Evolutionary conservation across 2,113 vertebrate species (phyloP).

Genomic region (Symphodus melops): DNA sequence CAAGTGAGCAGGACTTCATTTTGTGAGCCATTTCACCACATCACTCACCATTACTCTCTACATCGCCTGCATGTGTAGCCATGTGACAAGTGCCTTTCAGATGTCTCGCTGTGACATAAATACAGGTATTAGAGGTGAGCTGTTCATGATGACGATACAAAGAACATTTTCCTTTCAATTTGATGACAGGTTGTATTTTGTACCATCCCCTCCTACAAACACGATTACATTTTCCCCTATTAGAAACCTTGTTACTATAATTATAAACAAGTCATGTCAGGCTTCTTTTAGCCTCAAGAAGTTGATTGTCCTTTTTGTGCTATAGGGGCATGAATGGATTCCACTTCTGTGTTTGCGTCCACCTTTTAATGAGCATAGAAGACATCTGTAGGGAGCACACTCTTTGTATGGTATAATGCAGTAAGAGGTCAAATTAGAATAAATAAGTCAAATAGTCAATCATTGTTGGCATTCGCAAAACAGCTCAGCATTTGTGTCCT

Average conservation of each 20-base stretch:
- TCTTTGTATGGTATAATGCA: neutral
- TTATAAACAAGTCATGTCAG: neutral
- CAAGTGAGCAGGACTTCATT: conserved; percentile 72
- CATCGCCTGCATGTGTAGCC: conserved; percentile 48
- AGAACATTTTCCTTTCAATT: conserved; percentile 2
- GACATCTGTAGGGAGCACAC: neutral
- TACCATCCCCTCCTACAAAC: neutral
- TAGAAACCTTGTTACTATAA: neutral
- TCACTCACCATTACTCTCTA: conserved; percentile 75
- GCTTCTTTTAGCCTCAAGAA: neutral
- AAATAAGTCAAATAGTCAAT: too few species aligned
- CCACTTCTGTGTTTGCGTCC: neutral
- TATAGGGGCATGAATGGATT: neutral
- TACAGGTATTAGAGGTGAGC: conserved; percentile 37
- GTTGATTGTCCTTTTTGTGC: neutral
- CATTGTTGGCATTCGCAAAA: neutral
- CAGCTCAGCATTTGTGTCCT: too few species aligned
- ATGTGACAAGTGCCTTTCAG: conserved; percentile 49
- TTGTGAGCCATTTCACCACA: conserved; percentile 77
- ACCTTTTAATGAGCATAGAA: neutral
- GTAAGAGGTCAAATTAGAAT: too few species aligned
- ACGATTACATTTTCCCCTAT: neutral
- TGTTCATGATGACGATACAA: conserved; percentile 10
- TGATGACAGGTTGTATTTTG: neutral
- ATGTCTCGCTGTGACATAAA: conserved; percentile 29